Percentiles rank a stretch among this genome's conserved stretches.
These are phyloP conservation scores for Rhinatrema bivittatum DNA, from an alignment of 2,797 vertebrate species.

Conservation along the genomic window DNA sequence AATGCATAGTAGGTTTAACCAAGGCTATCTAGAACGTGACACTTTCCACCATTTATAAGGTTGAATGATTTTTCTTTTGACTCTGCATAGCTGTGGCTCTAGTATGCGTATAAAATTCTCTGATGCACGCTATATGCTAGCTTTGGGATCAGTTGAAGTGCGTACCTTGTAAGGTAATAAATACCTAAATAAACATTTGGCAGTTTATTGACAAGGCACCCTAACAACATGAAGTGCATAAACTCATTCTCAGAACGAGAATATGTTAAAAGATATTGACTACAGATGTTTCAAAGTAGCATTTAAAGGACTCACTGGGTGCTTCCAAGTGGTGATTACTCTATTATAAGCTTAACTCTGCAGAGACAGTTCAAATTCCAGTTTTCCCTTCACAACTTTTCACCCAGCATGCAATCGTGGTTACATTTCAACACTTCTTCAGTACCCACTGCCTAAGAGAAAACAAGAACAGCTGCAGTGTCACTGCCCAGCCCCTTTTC, in stretches of 20 bases:
- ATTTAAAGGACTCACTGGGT: conserved; percentile 69
- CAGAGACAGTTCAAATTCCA: conserved; percentile 61
- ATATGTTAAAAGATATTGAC: conserved; percentile 63
- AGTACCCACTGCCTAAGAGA: conserved; percentile 68
- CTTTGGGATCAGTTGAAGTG: conserved; percentile 33
- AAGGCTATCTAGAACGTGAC: too few species aligned
- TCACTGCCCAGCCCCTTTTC: conserved; percentile 71
- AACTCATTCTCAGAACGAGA: conserved; percentile 71
- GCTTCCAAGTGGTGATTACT: conserved; percentile 59
- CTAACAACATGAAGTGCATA: conserved; percentile 67
- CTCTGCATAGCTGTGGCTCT: conserved; percentile 4
- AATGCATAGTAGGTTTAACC: too few species aligned
- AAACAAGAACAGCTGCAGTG: conserved; percentile 86
- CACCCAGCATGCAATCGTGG: conserved; percentile 76
- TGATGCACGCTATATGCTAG: conserved; percentile 2
- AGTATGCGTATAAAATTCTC: conserved; percentile 7
- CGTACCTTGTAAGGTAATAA: conserved; percentile 39
- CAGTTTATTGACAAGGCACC: conserved; percentile 52
- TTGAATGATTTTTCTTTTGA: too few species aligned
- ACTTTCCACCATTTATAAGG: too few species aligned
- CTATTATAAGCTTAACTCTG: conserved; percentile 55
- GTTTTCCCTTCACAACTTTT: conserved; percentile 72
- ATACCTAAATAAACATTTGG: conserved; percentile 54
- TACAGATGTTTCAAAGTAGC: conserved; percentile 69
- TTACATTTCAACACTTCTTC: conserved; percentile 74